Base-by-base conservation (phyloP, 1,140 invertebrate species). In the Tetramorium alpestre region DNA sequence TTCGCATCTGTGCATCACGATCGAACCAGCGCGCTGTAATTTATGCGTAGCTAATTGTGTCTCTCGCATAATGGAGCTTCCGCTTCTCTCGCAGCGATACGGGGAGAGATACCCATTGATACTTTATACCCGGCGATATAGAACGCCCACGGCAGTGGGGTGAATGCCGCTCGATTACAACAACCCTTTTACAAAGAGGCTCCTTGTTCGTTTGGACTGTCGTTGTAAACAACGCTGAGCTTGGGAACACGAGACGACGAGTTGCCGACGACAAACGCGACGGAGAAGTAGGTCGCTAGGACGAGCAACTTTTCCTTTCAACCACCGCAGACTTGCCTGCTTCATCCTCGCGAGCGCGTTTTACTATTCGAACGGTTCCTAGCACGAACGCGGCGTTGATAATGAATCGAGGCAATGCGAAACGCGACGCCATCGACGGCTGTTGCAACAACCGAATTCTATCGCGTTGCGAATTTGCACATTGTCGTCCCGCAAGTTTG, bases 241-340 rank as follows among this genome's bases (percentile, higher is more conserved):
- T 28, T 54, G 67, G 58, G 69, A 85, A 76, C 62, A 67, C n/a
- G 44, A 78, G 67, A 85, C 58, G 28, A 47, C 33, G 28, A 51
- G 41, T 41, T 72, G 65, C n/a, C 69, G 51, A 54, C 67, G 85
- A 72, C 84, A 87, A 90, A 89, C 86, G 89, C 78, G 87, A 73
- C 64, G 49, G 77, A 78, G 58, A 90, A 90, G 85, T 90, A 60
- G 89, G 89, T 90, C 78, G 86, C 70, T 54, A 87, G 86, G 60
- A 89, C 88, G 73, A 84, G 67, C 25, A 90, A 90, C 89, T 90
- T 90, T 90, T 90, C 88, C 89, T 90, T 90, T 89, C 88, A 77
- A 75, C 62, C 88, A 72, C 51, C 33, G 76, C 82, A 44, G 22
- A 47, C 58, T 64, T 60, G 56, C 60, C 76, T 58, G 47, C 56